Base-by-base conservation (phyloP, 2,113 vertebrate genomes). In the Balaenoptera acutorostrata region DNA sequence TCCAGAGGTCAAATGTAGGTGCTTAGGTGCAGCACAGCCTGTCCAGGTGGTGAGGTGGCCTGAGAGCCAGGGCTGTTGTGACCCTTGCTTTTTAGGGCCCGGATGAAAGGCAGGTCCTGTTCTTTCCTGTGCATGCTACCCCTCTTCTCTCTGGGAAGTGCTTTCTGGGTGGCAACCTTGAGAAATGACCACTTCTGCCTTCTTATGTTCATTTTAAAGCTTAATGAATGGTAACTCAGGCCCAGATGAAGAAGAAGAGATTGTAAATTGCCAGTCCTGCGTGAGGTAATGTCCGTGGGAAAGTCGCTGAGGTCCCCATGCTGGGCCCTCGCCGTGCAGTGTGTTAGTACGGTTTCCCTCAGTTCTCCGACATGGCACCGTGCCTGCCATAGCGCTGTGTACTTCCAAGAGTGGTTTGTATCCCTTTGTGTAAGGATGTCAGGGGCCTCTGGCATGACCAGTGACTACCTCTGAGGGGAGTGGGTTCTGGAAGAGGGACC, bases 311-410 rank as follows among this genome's bases (percentile, higher is more conserved):
- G 46, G 21, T 15, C 9, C 21, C 33, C 18, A 18, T 0, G 8
- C 29, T 13, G 41, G 44, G 1, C 57, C 52, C 71, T n/a, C 15
- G 23, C 27, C 8, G 0, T 59, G 13, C 25, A 36, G 9, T 23
- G 33, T 8, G 6, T 20, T 17, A 23, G 20, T 0, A 1, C 3
- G 1, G 0, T 23, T 66, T 72, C 71, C 59, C 63, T 71, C 25
- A 12, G 77, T n/a, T 46, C 36, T 78, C 84, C 41, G n/a, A 78
- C 3, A 5, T 31, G 66, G 39, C 23, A 31, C 14, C 55, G n/a
- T 0, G 5, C 29, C 13, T 0, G 27, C 46, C 29, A 0, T 18
- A 2, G 21, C 7, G 12, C 46, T 21, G 9, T 77, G 8, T 7
- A 6, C 15, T 63, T 59, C 75, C n/a, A 31, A 4, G 49, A 41